These are phyloP conservation scores for Magallana gigas DNA, from an alignment of 1,140 invertebrate genomes.

Conservation along the genomic window DNA sequence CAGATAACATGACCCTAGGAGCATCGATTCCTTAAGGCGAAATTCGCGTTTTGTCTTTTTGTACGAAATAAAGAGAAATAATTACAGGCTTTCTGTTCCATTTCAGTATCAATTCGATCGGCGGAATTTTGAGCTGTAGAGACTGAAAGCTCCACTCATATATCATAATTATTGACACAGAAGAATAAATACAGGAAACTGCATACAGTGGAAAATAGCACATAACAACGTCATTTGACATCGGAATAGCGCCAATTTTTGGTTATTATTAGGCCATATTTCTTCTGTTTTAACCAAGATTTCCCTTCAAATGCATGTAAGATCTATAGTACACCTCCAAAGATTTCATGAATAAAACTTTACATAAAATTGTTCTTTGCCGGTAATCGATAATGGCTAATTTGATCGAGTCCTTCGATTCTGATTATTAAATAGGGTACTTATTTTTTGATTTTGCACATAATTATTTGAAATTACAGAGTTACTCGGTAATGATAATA, in stretches of 20 bases:
- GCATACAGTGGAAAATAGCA: slow-evolving; percentile 31
- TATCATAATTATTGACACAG: slow-evolving; percentile 33
- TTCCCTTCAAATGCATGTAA: slow-evolving; percentile 19
- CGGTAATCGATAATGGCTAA: slow-evolving; percentile 24
- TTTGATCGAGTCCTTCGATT: slow-evolving; percentile 37
- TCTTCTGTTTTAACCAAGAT: slow-evolving; percentile 23
- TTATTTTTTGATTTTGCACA: slow-evolving; percentile 44
- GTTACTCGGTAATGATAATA: slow-evolving; percentile 34
- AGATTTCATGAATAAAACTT: slow-evolving; percentile 38
- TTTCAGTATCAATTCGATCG: slow-evolving; percentile 25
- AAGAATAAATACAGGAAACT: slow-evolving; percentile 28
- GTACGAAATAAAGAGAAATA: slow-evolving; percentile 25
- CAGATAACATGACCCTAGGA: neutral
- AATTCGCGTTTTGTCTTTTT: neutral
- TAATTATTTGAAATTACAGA: slow-evolving; percentile 46
- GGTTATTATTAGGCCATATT: slow-evolving; percentile 35
- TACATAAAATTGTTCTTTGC: slow-evolving; percentile 32
- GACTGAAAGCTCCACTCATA: slow-evolving; percentile 31
- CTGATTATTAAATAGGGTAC: slow-evolving; percentile 45
- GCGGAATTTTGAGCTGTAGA: slow-evolving; percentile 9
- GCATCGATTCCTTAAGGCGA: slow-evolving; percentile 1
- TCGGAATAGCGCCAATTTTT: slow-evolving; percentile 33
- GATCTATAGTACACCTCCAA: slow-evolving; percentile 1
- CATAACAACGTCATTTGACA: slow-evolving; percentile 34
- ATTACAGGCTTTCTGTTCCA: slow-evolving; percentile 15